phyloP scores from a whole-genome alignment of 2,888 invertebrate genomes.

The Syrista parreyssii region DNA sequence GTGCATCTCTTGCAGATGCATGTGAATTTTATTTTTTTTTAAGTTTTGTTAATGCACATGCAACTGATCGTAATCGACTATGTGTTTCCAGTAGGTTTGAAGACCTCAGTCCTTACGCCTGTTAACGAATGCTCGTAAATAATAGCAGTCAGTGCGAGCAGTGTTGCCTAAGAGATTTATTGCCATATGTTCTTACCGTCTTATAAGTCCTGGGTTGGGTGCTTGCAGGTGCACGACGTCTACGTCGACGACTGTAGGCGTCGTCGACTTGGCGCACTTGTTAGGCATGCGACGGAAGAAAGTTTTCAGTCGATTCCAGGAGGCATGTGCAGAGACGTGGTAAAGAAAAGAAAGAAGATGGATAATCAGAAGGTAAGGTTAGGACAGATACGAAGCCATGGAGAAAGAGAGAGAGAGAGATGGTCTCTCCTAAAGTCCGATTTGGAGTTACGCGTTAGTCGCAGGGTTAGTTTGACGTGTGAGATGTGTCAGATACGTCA shows the following conservation, averaged over 20 bases:
- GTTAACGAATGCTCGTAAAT: conserved; percentile 58
- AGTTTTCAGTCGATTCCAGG: not conserved
- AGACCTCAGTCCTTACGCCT: conserved; percentile 11
- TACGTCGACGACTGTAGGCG: not conserved
- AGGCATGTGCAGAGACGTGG: not conserved
- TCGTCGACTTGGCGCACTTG: not conserved
- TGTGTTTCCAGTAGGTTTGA: not conserved
- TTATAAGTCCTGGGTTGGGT: not conserved
- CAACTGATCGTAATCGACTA: not conserved
- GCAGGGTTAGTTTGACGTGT: conserved; percentile 22
- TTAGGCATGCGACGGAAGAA: not conserved
- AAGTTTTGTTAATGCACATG: not conserved
- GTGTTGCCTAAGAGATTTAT: conserved; percentile 52
- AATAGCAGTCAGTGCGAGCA: conserved; percentile 41
- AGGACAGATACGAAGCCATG: conserved; percentile 24
- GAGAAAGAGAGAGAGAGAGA: conserved; percentile 9
- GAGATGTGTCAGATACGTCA: conserved; percentile 49
- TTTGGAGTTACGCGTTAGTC: not conserved
- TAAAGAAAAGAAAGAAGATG: not conserved
- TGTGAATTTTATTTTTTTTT: no score
- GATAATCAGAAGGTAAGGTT: not conserved
- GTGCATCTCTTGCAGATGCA: no score
- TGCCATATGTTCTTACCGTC: conserved; percentile 23
- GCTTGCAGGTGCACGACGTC: not conserved
- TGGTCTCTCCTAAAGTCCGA: not conserved